Evolutionary conservation across 2,888 invertebrate species (phyloP), one percentile per base, ranked within the genome.

Genomic region (Ctena decussata): DNA sequence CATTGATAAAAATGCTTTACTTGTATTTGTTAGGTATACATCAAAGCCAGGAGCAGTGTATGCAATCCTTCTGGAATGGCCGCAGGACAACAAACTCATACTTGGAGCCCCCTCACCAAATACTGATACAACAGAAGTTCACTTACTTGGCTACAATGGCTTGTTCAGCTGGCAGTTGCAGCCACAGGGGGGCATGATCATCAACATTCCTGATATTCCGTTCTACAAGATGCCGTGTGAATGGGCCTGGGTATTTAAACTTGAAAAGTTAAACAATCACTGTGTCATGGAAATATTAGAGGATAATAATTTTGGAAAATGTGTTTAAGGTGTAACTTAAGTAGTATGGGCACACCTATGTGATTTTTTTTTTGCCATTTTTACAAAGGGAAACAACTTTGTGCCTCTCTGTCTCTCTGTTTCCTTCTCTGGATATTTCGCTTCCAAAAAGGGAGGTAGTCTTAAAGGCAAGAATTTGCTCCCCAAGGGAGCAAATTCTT

Each of bases 41-140:
- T 53, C 76, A 32, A 82, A 82, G 49, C 41, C 49, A 0, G 53
- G 18, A 11, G 49, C 30, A 30, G 96, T 98, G 21, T 98, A 97
- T 95, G 98, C 97, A 0, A 97, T 97, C 72, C 95, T 97, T 32
- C 96, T 98, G 44, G 94, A 96, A 1, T 98, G 98, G 97, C 98
- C 98, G 0, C 93, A 95, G 35, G 95, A 96, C 60, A 96, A 96
- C 82, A 93, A 96, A 30, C 95, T 98, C 12, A 89, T 95, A 30
- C 95, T 97, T 11, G 96, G 96, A 85, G 95, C 96, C 0, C 93
- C 96, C 1, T 93, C 94, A 6, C 76, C 93, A 3, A 89, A 95
- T 27, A 83, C 92, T 0, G 87, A 92, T 3, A 95, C 93, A 2
- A 95, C 96, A 0, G 93, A 92, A 49, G 96, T 97, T 49, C 92